phyloP scores from a whole-genome alignment of 2,888 invertebrate species.

The Andricus curvator region DNA sequence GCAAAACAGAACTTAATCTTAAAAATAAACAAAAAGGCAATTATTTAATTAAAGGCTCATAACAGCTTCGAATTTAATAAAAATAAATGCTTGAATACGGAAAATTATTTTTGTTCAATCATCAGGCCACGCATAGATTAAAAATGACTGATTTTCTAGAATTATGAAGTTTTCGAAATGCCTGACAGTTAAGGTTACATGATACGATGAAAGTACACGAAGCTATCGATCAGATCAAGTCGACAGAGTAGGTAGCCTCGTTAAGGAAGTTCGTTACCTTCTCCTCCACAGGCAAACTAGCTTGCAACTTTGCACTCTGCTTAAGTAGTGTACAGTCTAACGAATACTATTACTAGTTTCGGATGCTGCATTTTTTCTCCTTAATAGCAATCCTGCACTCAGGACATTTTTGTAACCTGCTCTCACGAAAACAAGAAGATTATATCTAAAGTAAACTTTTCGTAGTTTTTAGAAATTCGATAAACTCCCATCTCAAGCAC shows the following conservation, averaged over 20 bases:
- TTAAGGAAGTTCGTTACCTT: conserved; percentile 28
- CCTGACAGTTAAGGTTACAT: conserved; percentile 12
- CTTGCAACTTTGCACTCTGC: conserved; percentile 34
- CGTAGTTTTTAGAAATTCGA: no score
- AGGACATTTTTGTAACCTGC: neutral
- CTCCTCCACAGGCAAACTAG: neutral
- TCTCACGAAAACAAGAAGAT: no score
- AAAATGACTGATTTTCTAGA: neutral
- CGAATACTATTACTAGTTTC: neutral
- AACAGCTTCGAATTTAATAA: no score
- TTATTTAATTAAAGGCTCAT: no score
- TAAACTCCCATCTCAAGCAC: no score
- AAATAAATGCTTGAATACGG: no score
- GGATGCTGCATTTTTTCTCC: neutral
- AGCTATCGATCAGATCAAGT: conserved; percentile 37
- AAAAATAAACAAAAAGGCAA: no score
- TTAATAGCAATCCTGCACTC: neutral
- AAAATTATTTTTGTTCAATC: no score
- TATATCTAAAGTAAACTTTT: no score
- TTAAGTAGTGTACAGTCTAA: conserved; percentile 2
- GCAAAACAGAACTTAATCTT: no score
- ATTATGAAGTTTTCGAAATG: conserved; percentile 13
- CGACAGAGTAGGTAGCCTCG: conserved; percentile 15
- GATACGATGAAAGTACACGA: conserved; percentile 16
- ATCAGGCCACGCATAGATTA: no score